phyloP scores from a whole-genome alignment of 2,797 vertebrate species.

The Galaxias olidus region DNA sequence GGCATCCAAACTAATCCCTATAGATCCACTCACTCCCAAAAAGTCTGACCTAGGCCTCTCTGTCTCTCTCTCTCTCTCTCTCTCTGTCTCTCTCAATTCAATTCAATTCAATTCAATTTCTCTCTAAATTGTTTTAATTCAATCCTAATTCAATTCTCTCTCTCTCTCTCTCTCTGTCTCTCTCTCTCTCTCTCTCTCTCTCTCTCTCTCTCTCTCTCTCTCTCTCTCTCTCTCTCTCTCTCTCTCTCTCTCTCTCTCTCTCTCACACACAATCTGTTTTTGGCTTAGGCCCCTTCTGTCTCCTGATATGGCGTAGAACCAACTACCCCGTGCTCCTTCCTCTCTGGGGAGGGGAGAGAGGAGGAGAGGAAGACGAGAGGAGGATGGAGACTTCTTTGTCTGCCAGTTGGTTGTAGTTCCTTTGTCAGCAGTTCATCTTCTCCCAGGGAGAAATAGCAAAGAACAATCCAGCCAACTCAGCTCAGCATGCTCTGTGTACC shows the following conservation, averaged over 20 bases:
- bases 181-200: too few relatives aligned
- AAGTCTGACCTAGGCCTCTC: conserved; percentile 9
- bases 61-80: not conserved
- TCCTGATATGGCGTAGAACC: not conserved
- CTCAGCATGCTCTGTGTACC: not conserved
- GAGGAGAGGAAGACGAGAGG: too few relatives aligned
- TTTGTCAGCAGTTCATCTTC: conserved; percentile 19
- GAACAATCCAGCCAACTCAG: conserved; percentile 24
- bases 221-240: not conserved
- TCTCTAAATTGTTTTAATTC: too few relatives aligned
- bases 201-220: not conserved
- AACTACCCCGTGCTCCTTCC: not conserved
- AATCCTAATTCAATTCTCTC: too few relatives aligned
- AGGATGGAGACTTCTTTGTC: not conserved
- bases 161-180: too few relatives aligned
- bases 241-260: conserved; percentile 24
- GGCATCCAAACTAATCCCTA: conserved; percentile 35
- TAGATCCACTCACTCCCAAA: conserved; percentile 25
- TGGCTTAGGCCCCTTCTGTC: not conserved
- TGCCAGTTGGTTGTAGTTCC: conserved; percentile 18
- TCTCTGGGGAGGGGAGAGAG: not conserved
- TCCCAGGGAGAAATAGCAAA: conserved; percentile 22
- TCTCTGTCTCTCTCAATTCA: conserved; percentile 1
- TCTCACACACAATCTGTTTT: not conserved
- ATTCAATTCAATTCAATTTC: too few relatives aligned